Evolutionary conservation across 2,797 vertebrate species (phyloP), one percentile per base, ranked within the genome.

Genomic region (Siniperca undulata): DNA sequence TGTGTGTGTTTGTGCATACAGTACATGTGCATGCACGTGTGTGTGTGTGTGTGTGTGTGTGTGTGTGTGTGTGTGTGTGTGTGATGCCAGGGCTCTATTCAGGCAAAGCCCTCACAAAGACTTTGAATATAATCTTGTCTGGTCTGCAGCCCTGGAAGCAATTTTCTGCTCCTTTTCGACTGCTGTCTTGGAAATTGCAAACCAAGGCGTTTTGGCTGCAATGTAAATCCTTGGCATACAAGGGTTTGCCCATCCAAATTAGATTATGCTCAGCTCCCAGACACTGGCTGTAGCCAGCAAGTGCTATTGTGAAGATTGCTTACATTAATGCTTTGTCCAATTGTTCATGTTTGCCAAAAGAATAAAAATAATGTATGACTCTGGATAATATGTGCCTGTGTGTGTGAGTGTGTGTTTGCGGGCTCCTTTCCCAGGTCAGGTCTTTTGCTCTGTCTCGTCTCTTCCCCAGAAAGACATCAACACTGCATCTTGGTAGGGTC

Each of bases 71-170:
- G 83, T 84, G 81, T 82, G 82, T 78, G 66, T 69, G 12, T 78
- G 87, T 81, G 88, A 88, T 94, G 92, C 93, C 92, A 91, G 93
- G 90, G 89, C 80, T 84, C 93, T 92, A 94, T 96, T 96, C 94
- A 95, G 82, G 88, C 88, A 94, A 92, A 95, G 91, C 93, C 89
- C 90, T 95, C 94, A 96, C 95, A 96, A 96, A 96, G 95, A 95
- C 95, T 95, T 94, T 95, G 94, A 95, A 95, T 95, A 95, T 96
- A 96, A 96, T 95, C 95, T 96, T 95, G 95, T 96, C 96, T 96
- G 93, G 95, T 95, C 90, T 95, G 94, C 95, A 96, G 95, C 93
- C 92, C 91, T 94, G 93, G 92, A 95, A 96, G 95, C 94, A 96
- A 96, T 96, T 97, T 97, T 97, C 95, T 95, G 94, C 95, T 94